Percentiles rank a stretch among this genome's conserved stretches.
phyloP scores from a whole-genome alignment of 2,888 invertebrate genomes.

The Parnassius mnemosyne region DNA sequence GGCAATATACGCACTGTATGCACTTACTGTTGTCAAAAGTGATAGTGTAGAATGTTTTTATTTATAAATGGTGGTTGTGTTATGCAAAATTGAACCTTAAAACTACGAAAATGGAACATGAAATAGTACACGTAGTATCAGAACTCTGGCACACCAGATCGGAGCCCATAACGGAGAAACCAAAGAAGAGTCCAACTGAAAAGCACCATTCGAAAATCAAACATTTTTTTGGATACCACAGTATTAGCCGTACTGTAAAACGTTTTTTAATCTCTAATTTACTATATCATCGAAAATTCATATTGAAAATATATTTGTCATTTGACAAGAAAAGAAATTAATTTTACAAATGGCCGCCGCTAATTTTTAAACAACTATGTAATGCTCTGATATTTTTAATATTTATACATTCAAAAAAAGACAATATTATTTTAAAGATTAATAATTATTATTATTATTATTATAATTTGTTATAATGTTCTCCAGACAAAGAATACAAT shows the following conservation, averaged over 20 bases:
- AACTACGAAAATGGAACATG: slow-evolving; percentile 33
- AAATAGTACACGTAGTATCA: slow-evolving; percentile 28
- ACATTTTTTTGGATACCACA: slow-evolving; percentile 50
- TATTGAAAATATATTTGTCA: too few species aligned
- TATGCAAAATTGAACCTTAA: slow-evolving; percentile 6
- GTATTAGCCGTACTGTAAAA: slow-evolving; percentile 44
- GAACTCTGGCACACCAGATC: slow-evolving; percentile 23
- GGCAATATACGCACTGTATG: background rate
- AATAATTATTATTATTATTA: too few species aligned
- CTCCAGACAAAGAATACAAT: too few species aligned
- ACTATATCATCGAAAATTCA: too few species aligned
- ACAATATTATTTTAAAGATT: too few species aligned
- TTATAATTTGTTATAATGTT: too few species aligned
- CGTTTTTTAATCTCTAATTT: slow-evolving; percentile 29
- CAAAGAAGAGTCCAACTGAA: slow-evolving; percentile 54
- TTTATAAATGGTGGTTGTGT: slow-evolving; percentile 5
- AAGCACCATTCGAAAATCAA: slow-evolving; percentile 51
- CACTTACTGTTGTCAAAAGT: background rate
- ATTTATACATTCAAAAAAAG: too few species aligned
- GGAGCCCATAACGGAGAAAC: slow-evolving; percentile 31
- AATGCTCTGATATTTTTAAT: too few species aligned
- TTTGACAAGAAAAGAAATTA: too few species aligned
- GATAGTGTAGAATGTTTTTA: slow-evolving; percentile 13
- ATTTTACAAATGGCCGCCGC: too few species aligned
- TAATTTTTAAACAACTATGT: too few species aligned